phyloP scores from a whole-genome alignment of 2,888 invertebrate genomes.

The Thysanoteuthis rhombus region DNA sequence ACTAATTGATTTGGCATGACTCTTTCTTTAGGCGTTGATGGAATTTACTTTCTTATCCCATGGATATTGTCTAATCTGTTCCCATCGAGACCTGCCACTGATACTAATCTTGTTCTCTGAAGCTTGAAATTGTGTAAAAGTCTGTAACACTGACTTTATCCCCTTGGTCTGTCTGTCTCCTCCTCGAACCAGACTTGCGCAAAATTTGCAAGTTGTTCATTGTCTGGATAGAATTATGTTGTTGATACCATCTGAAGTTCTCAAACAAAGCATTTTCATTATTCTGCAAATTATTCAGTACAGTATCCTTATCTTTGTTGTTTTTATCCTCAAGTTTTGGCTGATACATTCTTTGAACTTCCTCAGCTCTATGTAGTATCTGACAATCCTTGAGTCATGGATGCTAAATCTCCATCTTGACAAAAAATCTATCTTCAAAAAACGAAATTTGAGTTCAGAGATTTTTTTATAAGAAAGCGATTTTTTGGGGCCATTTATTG shows the following conservation, averaged over 20 bases:
- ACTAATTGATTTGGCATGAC: neutral
- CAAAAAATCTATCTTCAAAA: too few relatives aligned
- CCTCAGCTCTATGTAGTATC: too few relatives aligned
- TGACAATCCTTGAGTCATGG: too few relatives aligned
- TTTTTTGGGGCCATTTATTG: too few relatives aligned
- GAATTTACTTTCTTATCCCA: neutral
- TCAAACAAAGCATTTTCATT: neutral
- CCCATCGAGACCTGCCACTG: neutral
- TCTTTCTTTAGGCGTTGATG: neutral
- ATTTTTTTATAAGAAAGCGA: too few relatives aligned
- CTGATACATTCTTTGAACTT: too few relatives aligned
- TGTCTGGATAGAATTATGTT: neutral
- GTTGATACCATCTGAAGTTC: neutral
- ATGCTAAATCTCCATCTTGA: too few relatives aligned
- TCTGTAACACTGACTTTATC: neutral
- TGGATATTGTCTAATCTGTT: neutral
- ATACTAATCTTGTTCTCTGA: neutral
- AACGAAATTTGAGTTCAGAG: too few relatives aligned
- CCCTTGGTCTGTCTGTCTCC: neutral
- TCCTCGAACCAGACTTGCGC: neutral
- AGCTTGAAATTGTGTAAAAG: neutral
- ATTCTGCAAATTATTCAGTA: neutral
- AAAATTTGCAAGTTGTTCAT: neutral
- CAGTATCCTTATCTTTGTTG: neutral
- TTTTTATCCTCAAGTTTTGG: neutral